These are phyloP conservation scores for Nomia melanderi DNA, from an alignment of 1,140 invertebrate genomes.

Conservation along the genomic window DNA sequence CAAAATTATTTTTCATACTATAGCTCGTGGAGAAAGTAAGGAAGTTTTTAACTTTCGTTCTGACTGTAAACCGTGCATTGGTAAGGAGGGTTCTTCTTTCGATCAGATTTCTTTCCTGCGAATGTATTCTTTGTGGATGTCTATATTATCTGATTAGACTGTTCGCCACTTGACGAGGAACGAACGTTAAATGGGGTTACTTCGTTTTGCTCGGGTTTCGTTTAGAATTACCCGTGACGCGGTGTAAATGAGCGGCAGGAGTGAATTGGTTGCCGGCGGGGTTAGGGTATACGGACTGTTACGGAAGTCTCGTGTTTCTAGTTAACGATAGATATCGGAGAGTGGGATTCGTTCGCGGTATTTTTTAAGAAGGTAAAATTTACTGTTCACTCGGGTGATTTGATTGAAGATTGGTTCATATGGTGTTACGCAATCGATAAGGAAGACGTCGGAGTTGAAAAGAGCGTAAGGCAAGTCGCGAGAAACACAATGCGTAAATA, in stretches of 20 bases:
- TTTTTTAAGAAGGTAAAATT: slow-evolving; percentile 8
- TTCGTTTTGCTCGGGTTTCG: slow-evolving; percentile 40
- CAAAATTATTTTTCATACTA: no score
- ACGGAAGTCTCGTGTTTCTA: slow-evolving; percentile 27
- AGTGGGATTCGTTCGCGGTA: neutral
- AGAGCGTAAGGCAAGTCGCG: no score
- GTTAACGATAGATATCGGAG: neutral
- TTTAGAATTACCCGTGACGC: slow-evolving; percentile 32
- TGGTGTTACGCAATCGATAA: no score
- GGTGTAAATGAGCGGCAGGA: slow-evolving; percentile 41
- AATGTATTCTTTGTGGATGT: neutral
- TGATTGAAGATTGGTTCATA: no score
- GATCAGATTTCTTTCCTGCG: neutral
- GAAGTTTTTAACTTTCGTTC: no score
- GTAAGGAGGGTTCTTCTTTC: neutral
- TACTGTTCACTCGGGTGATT: no score
- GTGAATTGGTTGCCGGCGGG: slow-evolving; percentile 29
- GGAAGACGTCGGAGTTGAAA: no score
- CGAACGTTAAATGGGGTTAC: slow-evolving; percentile 28
- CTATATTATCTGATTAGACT: slow-evolving; percentile 31
- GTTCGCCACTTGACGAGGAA: slow-evolving; percentile 23
- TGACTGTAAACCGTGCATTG: no score
- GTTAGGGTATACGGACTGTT: slow-evolving; percentile 5
- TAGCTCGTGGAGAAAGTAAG: no score
- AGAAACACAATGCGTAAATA: no score